Percentiles rank a stretch among this genome's conserved stretches.
Conservation (phyloP, 2,888 invertebrate species). For the Lordiphosa fenestrarum region DNA sequence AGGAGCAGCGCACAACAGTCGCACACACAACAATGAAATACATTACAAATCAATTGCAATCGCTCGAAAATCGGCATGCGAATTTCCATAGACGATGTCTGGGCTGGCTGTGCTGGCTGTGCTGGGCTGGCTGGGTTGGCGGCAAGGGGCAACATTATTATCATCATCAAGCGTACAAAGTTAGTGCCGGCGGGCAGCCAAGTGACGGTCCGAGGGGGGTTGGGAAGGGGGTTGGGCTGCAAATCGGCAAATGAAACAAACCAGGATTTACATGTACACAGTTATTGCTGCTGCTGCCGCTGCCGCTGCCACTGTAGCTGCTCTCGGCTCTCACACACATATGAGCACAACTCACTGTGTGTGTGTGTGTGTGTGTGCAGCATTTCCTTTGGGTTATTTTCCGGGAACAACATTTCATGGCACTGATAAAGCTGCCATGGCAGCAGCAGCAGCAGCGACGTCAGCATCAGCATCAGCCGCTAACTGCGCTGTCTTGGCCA, state of each 20-base stretch:
- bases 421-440: slow-evolving; percentile 76
- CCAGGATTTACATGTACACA: slow-evolving; percentile 75
- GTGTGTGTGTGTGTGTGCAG: slow-evolving; percentile 45
- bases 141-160: slow-evolving; percentile 69
- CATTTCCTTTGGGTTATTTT: slow-evolving; percentile 75
- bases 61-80: slow-evolving; percentile 73
- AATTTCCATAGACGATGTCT: slow-evolving; percentile 72
- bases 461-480: slow-evolving; percentile 31
- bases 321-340: slow-evolving; percentile 2
- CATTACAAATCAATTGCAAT: slow-evolving; percentile 76
- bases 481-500: slow-evolving; percentile 17
- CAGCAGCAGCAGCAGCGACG: slow-evolving; percentile 64
- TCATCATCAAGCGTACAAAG: slow-evolving; percentile 72
- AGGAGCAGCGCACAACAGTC: slow-evolving; percentile 14
- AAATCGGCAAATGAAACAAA: slow-evolving; percentile 76
- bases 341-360: slow-evolving; percentile 14
- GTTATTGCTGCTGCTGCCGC: slow-evolving; percentile 61
- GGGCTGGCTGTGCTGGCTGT: slow-evolving; percentile 46
- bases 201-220: slow-evolving; percentile 19
- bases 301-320: slow-evolving; percentile 9
- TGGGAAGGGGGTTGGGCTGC: slow-evolving; percentile 36
- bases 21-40: slow-evolving; percentile 65
- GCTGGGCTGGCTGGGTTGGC: slow-evolving; percentile 16
- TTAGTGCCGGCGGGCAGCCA: slow-evolving; percentile 66
- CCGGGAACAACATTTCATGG: slow-evolving; percentile 75